A percentile compares a stretch with the other conserved stretches of the same genome.
These are phyloP conservation scores for Euphydryas editha DNA, from an alignment of 2,888 invertebrate genomes.

Conservation along the genomic window DNA sequence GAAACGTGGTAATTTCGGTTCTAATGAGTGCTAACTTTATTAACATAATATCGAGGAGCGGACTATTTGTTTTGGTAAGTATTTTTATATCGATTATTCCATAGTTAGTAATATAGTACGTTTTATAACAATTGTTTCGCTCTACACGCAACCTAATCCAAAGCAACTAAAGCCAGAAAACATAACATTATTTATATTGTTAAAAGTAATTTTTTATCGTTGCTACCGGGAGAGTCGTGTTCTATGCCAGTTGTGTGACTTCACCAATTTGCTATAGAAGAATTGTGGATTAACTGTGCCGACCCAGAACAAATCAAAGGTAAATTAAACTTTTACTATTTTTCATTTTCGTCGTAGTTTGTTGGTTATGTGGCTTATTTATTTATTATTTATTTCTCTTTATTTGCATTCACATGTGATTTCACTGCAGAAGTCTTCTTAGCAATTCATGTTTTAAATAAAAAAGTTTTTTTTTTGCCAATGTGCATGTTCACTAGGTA, in stretches of 20 bases:
- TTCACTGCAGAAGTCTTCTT: conserved; percentile 79
- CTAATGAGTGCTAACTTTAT: conserved; percentile 59
- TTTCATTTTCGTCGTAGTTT: conserved; percentile 65
- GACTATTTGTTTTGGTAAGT: conserved; percentile 67
- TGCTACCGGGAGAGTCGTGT: conserved; percentile 43
- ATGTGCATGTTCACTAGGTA: conserved; percentile 60
- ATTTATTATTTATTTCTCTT: conserved; percentile 78
- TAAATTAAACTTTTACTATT: conserved; percentile 64
- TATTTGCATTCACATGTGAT: conserved; percentile 83
- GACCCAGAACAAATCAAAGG: conserved; percentile 55
- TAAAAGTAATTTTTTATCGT: conserved; percentile 45
- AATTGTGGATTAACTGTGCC: conserved; percentile 47
- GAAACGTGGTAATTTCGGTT: conserved; percentile 8
- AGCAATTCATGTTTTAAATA: conserved; percentile 72
- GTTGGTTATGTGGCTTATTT: conserved; percentile 81
- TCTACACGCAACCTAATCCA: conserved; percentile 55
- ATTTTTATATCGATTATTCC: conserved; percentile 48
- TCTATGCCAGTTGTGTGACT: conserved; percentile 46
- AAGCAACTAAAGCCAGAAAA: conserved; percentile 30
- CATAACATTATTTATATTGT: conserved; percentile 30
- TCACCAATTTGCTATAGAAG: conserved; percentile 58
- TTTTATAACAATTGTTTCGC: conserved; percentile 43
- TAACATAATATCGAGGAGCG: conserved; percentile 51
- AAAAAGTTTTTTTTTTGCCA: conserved; percentile 33
- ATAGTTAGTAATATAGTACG: conserved; percentile 42